phyloP scores from a whole-genome alignment of 2,888 invertebrate species.

The Limenitis camilla region DNA sequence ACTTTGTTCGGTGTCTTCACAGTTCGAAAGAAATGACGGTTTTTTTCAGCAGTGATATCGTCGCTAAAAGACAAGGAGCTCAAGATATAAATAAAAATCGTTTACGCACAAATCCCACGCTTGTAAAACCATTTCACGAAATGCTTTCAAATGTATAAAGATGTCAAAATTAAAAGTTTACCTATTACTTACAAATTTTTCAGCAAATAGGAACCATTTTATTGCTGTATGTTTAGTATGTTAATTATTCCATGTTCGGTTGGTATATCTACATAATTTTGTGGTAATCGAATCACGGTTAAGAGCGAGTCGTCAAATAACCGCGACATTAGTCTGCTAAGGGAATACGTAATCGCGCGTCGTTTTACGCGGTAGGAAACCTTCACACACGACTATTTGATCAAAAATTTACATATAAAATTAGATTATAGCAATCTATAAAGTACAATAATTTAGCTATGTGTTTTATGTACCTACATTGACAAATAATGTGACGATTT shows the following conservation, averaged over 20 bases:
- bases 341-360: slow-evolving; percentile 52
- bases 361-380: slow-evolving; percentile 36
- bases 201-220: slow-evolving; percentile 23
- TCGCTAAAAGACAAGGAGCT: slow-evolving; percentile 54
- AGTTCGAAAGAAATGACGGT: slow-evolving; percentile 16
- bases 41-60: slow-evolving; percentile 62
- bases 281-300: slow-evolving; percentile 49
- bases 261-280: slow-evolving; percentile 31
- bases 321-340: slow-evolving; percentile 39
- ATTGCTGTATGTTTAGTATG: slow-evolving; percentile 21
- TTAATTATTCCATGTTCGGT: slow-evolving; percentile 37
- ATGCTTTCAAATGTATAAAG: slow-evolving; percentile 62
- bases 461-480: neutral
- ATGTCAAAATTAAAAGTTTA: neutral
- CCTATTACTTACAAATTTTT: neutral
- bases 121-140: slow-evolving; percentile 74
- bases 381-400: slow-evolving; percentile 18
- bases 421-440: neutral
- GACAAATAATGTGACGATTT: too few relatives aligned
- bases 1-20: neutral
- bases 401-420: slow-evolving; percentile 13
- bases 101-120: slow-evolving; percentile 73
- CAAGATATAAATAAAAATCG: slow-evolving; percentile 45
- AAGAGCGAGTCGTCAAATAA: slow-evolving; percentile 46
- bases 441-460: neutral